These are phyloP conservation scores for Sebastes vulpes DNA, from an alignment of 2,797 vertebrate genomes.

Conservation along the genomic window DNA sequence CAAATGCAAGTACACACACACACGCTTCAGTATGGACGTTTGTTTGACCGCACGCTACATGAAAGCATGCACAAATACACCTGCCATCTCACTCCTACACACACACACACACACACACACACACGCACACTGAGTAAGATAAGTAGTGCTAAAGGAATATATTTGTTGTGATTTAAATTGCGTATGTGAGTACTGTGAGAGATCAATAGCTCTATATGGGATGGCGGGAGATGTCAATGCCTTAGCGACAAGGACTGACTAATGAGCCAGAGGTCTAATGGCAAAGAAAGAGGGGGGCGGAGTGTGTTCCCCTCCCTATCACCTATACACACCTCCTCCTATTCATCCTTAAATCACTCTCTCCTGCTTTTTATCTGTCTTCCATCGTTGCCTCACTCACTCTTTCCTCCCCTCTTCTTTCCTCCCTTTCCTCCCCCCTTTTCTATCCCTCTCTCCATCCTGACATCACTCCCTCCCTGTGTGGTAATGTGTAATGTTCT, in stretches of 20 bases:
- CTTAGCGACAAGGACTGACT: slow-evolving; percentile 74
- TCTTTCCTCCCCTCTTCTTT: slow-evolving; percentile 35
- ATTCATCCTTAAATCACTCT: background rate
- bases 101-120: background rate
- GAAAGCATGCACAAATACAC: background rate
- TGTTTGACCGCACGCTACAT: background rate
- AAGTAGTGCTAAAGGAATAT: slow-evolving; percentile 49
- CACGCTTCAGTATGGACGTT: background rate
- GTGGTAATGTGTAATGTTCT: slow-evolving; percentile 84
- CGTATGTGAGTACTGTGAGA: slow-evolving; percentile 58
- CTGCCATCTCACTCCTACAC: background rate
- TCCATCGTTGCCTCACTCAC: background rate
- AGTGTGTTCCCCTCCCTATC: slow-evolving; percentile 10
- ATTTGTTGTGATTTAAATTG: slow-evolving; percentile 71
- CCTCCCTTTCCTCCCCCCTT: background rate
- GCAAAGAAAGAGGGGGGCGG: slow-evolving; percentile 40
- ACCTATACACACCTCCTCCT: slow-evolving; percentile 9
- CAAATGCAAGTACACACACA: slow-evolving; percentile 5
- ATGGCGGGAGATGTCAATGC: slow-evolving; percentile 78
- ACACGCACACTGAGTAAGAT: slow-evolving; percentile 8
- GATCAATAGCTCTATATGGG: slow-evolving; percentile 74
- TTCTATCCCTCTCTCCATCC: slow-evolving; percentile 28
- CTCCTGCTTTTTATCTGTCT: background rate
- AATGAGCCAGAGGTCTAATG: slow-evolving; percentile 71
- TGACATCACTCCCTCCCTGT: slow-evolving; percentile 72